A percentile compares a stretch with the other conserved stretches of the same genome.
phyloP scores from a whole-genome alignment of 2,888 invertebrate genomes.

The Rhabditoides inermis region DNA sequence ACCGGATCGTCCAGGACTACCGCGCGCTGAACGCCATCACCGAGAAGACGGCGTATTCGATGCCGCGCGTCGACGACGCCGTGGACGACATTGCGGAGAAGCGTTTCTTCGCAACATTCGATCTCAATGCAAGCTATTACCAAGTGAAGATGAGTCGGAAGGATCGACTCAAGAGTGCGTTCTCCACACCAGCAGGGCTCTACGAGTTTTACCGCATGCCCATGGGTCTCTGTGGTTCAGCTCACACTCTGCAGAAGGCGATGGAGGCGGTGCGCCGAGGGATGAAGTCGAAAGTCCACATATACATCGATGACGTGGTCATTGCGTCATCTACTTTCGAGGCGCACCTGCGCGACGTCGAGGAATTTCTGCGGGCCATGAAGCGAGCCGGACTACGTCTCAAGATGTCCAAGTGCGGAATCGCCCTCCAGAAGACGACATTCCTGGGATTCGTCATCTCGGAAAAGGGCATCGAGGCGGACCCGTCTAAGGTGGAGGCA shows the following conservation, averaged over 20 bases:
- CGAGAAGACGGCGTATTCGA: too few species aligned
- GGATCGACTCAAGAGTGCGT: constrained; percentile 22
- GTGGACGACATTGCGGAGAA: constrained; percentile 9
- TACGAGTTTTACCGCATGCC: constrained; percentile 23
- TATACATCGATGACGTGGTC: constrained; percentile 26
- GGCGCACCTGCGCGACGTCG: constrained; percentile 21
- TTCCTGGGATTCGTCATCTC: constrained; percentile 25
- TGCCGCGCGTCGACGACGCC: too few species aligned
- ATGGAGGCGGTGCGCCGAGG: constrained; percentile 4
- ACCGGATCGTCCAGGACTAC: too few species aligned
- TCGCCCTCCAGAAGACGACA: constrained; percentile 15
- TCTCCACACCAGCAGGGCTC: constrained; percentile 15
- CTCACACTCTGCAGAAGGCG: constrained; percentile 15
- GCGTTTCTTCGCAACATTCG: constrained; percentile 15
- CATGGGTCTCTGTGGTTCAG: constrained; percentile 19
- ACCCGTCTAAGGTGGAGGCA: constrained; percentile 15
- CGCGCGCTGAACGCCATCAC: too few species aligned
- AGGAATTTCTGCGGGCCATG: constrained; percentile 14
- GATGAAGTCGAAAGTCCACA: constrained; percentile 3
- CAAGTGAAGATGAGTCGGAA: constrained; percentile 14
- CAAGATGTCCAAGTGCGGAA: constrained; percentile 16
- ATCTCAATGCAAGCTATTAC: constrained; percentile 18
- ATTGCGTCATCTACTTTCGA: constrained; percentile 11
- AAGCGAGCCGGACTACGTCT: constrained; percentile 15
- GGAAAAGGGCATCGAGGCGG: constrained; percentile 17